Percentiles rank a stretch among this genome's conserved stretches.
Conservation (phyloP, 2,113 vertebrate genomes). For the Campylorhamphus procurvoides region DNA sequence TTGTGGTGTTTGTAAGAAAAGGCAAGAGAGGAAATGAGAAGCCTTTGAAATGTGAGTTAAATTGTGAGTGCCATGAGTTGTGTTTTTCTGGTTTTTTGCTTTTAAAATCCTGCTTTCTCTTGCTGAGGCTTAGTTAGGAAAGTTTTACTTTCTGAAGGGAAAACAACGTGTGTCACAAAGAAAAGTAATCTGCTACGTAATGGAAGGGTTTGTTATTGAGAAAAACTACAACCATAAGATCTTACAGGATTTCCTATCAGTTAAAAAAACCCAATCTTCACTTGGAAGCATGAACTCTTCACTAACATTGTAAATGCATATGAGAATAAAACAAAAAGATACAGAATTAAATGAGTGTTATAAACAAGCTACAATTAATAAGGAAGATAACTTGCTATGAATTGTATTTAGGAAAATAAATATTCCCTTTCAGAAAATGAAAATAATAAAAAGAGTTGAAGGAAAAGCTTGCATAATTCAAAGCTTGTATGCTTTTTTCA, state of each 20-base stretch:
- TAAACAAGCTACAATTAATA: not conserved
- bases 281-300: not conserved
- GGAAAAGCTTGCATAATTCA: not conserved
- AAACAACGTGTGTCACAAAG: not conserved
- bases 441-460: not conserved
- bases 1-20: slow-evolving; percentile 37
- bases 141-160: slow-evolving; percentile 31
- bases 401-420: not conserved
- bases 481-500: not conserved
- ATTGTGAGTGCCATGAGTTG: not conserved
- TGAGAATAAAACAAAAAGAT: not conserved
- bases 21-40: slow-evolving; percentile 30
- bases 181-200: not conserved
- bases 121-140: slow-evolving; percentile 19
- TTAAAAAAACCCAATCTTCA: not conserved
- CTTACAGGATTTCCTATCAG: not conserved
- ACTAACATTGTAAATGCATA: not conserved
- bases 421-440: not conserved
- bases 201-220: slow-evolving; percentile 24
- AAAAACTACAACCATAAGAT: not conserved
- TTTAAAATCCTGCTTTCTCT: slow-evolving; percentile 11
- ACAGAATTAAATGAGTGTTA: not conserved
- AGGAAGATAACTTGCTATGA: not conserved
- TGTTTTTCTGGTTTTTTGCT: not conserved
- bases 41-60: slow-evolving; percentile 45